Base-by-base conservation (phyloP, 2,113 vertebrate species). In the Neomonachus schauinslandi region DNA sequence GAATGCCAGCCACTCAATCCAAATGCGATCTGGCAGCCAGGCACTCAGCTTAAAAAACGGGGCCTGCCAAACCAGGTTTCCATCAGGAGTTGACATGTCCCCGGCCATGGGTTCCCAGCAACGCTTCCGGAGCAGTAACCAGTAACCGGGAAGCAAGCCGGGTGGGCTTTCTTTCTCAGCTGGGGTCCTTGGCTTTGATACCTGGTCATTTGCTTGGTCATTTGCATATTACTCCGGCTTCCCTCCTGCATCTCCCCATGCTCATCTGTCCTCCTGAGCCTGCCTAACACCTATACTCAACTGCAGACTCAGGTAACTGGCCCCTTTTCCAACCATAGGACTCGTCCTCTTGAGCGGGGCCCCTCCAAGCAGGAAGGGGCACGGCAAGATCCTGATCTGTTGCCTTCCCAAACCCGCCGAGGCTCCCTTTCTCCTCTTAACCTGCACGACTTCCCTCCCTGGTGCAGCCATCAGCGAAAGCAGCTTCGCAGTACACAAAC, bases 11-110 rank as follows among this genome's bases (percentile, higher is more conserved):
- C 96, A 72, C 98, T 99, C 98, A 98, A 97, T 98, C 92, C 87
- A 99, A 99, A 99, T 98, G 98, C 94, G 97, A 99, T 98, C 98
- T 99, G 98, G 98, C 98, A 98, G 72, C 61, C 98, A 97, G 95
- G 98, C 98, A 74, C 97, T 96, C 90, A 59, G 98, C 96, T 98
- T 97, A 96, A 98, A 98, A 98, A 98, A 98, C 95, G 74, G 76
- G 22, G 97, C 97, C 98, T 98, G 98, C 98, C 99, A 98, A 94
- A 97, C 72, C 59, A 24, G 97, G 90, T 95, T 99, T 99, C 98
- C 98, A 95, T 99, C 98, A 98, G 98, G 98, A 98, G 98, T 93
- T 98, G 98, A 99, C 98, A 95, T 97, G 98, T 98, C 98, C 97
- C 98, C 89, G 88, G 98, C 98, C 98, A 28, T 82, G 89, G 82